Evolutionary conservation across 2,888 invertebrate species (phyloP).

Genomic region (Xestia ashworthii): DNA sequence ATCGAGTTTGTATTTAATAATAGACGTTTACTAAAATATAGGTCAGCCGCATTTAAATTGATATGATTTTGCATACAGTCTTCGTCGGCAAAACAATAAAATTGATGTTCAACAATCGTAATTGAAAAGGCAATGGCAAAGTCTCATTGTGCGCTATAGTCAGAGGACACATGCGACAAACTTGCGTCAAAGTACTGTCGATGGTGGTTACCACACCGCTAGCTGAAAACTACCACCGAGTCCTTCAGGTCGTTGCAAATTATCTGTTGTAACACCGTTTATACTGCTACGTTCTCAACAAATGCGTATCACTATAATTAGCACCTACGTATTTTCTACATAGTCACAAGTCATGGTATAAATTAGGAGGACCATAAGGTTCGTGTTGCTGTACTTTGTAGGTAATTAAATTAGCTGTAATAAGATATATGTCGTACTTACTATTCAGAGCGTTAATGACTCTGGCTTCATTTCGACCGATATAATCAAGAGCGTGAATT

Average conservation of each 20-base stretch:
- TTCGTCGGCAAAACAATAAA: constrained; percentile 72
- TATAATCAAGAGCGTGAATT: constrained; percentile 60
- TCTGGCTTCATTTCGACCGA: constrained; percentile 52
- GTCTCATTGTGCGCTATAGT: constrained; percentile 70
- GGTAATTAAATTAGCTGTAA: constrained; percentile 48
- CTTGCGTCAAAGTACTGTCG: constrained; percentile 66
- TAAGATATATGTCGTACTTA: constrained; percentile 51
- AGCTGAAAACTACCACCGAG: constrained; percentile 64
- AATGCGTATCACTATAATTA: constrained; percentile 47
- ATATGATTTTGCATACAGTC: constrained; percentile 28
- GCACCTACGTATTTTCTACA: constrained; percentile 28
- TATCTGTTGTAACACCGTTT: constrained; percentile 61
- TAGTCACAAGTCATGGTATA: constrained; percentile 18
- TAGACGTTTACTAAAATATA: constrained; percentile 17
- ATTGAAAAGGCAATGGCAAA: constrained; percentile 71
- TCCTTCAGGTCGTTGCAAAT: constrained; percentile 65
- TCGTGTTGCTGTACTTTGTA: constrained; percentile 31
- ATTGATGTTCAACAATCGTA: constrained; percentile 74
- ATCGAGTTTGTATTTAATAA: constrained; percentile 28
- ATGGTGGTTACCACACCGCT: constrained; percentile 68
- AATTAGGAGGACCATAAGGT: constrained; percentile 28
- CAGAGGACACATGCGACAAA: constrained; percentile 74
- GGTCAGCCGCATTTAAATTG: constrained; percentile 21
- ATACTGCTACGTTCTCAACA: constrained; percentile 45
- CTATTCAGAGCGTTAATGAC: constrained; percentile 63